Evolutionary conservation across 2,888 invertebrate genomes (phyloP).

Genomic region (Gastrophysa polygoni): DNA sequence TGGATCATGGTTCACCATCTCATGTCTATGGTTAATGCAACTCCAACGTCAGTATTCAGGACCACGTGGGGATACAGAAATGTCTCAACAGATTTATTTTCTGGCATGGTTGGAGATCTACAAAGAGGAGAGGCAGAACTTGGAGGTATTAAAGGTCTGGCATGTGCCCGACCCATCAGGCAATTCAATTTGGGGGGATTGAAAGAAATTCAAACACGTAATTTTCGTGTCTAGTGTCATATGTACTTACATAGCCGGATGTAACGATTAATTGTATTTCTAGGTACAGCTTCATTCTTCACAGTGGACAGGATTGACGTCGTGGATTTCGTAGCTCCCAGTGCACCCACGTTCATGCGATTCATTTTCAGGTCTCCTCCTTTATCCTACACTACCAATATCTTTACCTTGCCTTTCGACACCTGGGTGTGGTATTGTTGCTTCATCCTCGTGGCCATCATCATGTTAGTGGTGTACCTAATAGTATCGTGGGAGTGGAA

Average conservation of each 20-base stretch:
- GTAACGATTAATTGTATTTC: too few species aligned
- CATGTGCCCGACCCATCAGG: too few species aligned
- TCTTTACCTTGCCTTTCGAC: slow-evolving; percentile 70
- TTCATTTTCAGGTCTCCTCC: slow-evolving; percentile 73
- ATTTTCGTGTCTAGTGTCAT: too few species aligned
- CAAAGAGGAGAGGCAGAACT: slow-evolving; percentile 63
- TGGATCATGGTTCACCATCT: slow-evolving; percentile 63
- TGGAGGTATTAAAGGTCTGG: slow-evolving; percentile 61
- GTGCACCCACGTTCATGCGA: slow-evolving; percentile 61
- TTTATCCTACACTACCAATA: slow-evolving; percentile 68
- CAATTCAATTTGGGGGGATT: too few species aligned
- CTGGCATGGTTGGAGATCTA: slow-evolving; percentile 66
- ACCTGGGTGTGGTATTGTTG: slow-evolving; percentile 62
- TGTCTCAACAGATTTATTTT: slow-evolving; percentile 60
- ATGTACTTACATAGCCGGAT: too few species aligned
- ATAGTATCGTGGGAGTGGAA: slow-evolving; percentile 51
- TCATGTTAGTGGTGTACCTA: slow-evolving; percentile 44
- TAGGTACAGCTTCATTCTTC: slow-evolving; percentile 57
- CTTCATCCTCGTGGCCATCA: slow-evolving; percentile 57
- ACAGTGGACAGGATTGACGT: slow-evolving; percentile 50
- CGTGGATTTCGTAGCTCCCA: slow-evolving; percentile 64
- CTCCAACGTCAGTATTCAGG: slow-evolving; percentile 58
- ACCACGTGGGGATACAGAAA: slow-evolving; percentile 64
- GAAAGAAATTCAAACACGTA: too few species aligned
- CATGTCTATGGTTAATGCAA: slow-evolving; percentile 63